These are phyloP conservation scores for Pseudomyrmex cubaensis DNA, from an alignment of 1,140 invertebrate species.

Conservation along the genomic window DNA sequence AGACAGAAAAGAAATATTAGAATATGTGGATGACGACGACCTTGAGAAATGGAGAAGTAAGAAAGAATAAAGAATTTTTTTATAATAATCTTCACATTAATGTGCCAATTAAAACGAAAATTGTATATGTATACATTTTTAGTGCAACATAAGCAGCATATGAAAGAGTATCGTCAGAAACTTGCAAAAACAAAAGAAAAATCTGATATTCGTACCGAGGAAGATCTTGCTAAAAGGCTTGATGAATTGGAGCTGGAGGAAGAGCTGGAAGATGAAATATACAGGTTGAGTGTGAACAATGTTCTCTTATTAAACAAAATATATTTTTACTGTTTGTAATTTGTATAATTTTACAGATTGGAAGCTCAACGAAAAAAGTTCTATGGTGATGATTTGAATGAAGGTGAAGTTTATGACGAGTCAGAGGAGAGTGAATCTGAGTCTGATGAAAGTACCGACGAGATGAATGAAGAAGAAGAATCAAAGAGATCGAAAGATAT, in stretches of 20 bases:
- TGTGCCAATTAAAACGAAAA: neutral
- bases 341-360: constrained; percentile 65
- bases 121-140: neutral
- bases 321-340: neutral
- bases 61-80: constrained; percentile 29
- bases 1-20: constrained; percentile 84
- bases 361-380: constrained; percentile 66
- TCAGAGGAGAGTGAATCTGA: constrained; percentile 66
- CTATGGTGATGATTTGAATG: constrained; percentile 67
- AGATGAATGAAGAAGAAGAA: constrained; percentile 60
- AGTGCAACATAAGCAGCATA: constrained; percentile 85
- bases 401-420: constrained; percentile 70
- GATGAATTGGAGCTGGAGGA: constrained; percentile 86
- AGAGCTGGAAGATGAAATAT: constrained; percentile 84
- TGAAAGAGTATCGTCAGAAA: constrained; percentile 84
- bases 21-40: constrained; percentile 86
- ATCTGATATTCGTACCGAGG: constrained; percentile 78
- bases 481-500: constrained; percentile 55
- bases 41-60: constrained; percentile 86
- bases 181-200: constrained; percentile 79
- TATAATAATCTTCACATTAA: neutral
- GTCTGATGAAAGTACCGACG: constrained; percentile 56
- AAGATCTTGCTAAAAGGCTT: constrained; percentile 84
- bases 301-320: constrained; percentile 16
- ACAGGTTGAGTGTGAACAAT: constrained; percentile 71